A percentile compares a stretch with the other conserved stretches of the same genome.
Evolutionary conservation across 2,113 vertebrate species (phyloP).

Genomic region (Brachyhypopomus gauderio): DNA sequence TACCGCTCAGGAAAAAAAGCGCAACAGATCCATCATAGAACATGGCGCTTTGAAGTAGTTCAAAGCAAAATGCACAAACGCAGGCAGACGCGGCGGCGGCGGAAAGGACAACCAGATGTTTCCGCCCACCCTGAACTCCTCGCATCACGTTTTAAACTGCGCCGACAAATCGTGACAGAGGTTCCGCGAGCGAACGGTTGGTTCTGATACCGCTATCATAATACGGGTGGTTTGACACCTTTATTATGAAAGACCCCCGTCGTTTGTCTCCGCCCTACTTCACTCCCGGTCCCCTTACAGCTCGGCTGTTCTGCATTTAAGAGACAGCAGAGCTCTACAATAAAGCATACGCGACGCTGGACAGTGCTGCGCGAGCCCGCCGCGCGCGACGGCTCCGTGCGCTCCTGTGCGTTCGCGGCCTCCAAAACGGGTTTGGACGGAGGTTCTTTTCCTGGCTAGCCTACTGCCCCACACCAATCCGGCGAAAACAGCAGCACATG

Average conservation of each 20-base stretch:
- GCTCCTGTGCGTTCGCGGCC: no score
- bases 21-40: constrained; percentile 24
- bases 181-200: neutral
- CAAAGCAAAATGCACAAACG: neutral
- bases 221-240: constrained; percentile 52
- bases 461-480: neutral
- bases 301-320: constrained; percentile 57
- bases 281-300: constrained; percentile 26
- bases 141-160: constrained; percentile 11
- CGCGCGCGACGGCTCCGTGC: constrained; percentile 27
- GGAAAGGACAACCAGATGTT: neutral
- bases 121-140: neutral
- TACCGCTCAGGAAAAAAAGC: neutral
- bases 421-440: constrained; percentile 33
- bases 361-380: constrained; percentile 21
- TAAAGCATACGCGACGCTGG: constrained; percentile 50
- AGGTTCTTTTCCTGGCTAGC: constrained; percentile 40
- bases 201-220: constrained; percentile 15
- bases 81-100: neutral
- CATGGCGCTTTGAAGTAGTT: constrained; percentile 7
- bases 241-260: constrained; percentile 51
- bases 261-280: neutral
- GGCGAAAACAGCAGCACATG: neutral
- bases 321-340: constrained; percentile 44
- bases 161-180: constrained; percentile 13